Conservation (phyloP, 1,140 invertebrate genomes). For the Protaetia brevitarsis region DNA sequence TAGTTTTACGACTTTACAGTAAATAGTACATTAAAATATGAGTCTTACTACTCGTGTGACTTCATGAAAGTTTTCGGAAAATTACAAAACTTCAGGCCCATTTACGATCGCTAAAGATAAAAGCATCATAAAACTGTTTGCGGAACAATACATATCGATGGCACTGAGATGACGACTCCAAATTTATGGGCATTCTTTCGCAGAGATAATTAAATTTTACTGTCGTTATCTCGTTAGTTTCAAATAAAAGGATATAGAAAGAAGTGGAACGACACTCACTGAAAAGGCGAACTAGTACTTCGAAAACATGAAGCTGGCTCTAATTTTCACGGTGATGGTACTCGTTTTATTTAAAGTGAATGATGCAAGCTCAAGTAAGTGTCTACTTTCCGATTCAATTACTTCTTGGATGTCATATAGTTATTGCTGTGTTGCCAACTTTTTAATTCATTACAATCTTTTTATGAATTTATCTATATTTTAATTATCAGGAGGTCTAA, state of each 20-base stretch:
- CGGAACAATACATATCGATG: not conserved
- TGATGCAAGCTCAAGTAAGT: not conserved
- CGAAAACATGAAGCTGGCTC: not conserved
- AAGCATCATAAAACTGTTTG: conserved; percentile 4
- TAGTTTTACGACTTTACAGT: not conserved
- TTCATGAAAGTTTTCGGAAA: not conserved
- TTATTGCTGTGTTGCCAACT: no score
- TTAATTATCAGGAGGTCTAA: no score
- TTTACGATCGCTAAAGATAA: not conserved
- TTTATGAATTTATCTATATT: no score
- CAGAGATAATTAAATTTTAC: not conserved
- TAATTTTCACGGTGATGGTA: not conserved
- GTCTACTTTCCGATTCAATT: not conserved
- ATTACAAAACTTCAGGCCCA: not conserved
- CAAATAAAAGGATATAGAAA: not conserved
- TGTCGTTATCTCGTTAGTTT: not conserved
- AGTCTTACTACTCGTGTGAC: not conserved
- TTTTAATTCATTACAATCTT: no score
- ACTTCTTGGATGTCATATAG: not conserved
- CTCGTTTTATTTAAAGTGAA: not conserved
- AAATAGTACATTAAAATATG: not conserved
- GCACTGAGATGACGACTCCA: not conserved
- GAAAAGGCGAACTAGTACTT: not conserved
- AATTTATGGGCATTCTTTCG: not conserved
- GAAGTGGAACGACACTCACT: not conserved